Evolutionary conservation across 2,888 invertebrate species (phyloP), one percentile per base, ranked within the genome.

Genomic region (Nomada lathburiana): DNA sequence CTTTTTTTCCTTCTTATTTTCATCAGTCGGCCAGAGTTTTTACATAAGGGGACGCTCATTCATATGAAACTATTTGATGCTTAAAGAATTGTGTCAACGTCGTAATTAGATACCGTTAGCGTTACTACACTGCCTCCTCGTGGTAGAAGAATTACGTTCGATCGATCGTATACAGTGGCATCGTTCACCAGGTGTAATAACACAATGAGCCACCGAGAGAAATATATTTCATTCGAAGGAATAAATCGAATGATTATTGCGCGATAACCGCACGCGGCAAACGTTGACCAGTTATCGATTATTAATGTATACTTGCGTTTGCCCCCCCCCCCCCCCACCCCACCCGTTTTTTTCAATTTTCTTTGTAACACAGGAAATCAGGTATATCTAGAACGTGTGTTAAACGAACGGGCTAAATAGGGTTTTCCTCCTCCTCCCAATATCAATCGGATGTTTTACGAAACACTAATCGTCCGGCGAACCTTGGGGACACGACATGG

Each of bases 81-180:
- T 55, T 47, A 50, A 65, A 62, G 79, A 79, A 73, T 73, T 74
- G 68, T 81, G 73, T 69, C 70, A 74, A 65, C 69, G 47, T 68
- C 18, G 80, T 74, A 81, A 79, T 81, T 79, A 70, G 65, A 79
- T 81, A 81, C 70, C 80, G 81, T 79, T 81, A 67, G 63, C n/a
- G 60, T 74, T 81, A 74, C 73, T 81, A 70, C 42, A 67, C 59
- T 42, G 55, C n/a, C 73, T 60, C 53, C 29, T 72, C 68, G 62
- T 60, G 68, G 69, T 79, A 68, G 60, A 79, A 52, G 44, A 72
- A 44, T 69, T 62, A 60, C 69, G 70, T 47, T 44, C 69, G 60
- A 70, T 78, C 76, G 80, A 71, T 78, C 80, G 78, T 26, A 29
- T 77, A 65, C 57, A 76, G 44, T 44, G 55, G 26, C 57, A 57